Evolutionary conservation across 2,888 invertebrate species (phyloP), one percentile per base, ranked within the genome.

Genomic region (Hemicrepidius hirtus): DNA sequence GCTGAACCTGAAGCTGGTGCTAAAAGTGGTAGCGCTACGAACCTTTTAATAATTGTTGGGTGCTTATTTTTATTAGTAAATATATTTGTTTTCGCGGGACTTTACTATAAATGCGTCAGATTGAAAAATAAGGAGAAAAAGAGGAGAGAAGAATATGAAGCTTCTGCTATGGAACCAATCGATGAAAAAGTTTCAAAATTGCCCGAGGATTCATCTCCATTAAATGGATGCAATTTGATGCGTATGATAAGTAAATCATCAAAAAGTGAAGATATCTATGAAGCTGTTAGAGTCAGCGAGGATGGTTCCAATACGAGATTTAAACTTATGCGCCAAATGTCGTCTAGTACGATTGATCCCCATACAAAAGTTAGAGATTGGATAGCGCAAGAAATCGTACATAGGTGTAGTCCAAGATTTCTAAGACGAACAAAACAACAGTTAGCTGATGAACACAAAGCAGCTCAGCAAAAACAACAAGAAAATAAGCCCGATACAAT

Each of bases 291-390:
- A 81, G 87, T 89, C 78, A 82, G 84, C 75, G 89, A 90, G 74
- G 86, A 76, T 81, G 86, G 76, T 84, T 90, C 84, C 85, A 73
- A 76, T 16, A 88, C 88, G n/a, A 90, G 89, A 79, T 92, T 91
- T 80, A 92, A 92, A 83, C 85, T 94, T 28, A 89, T 92, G 18
- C 86, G 94, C 20, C 93, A 94, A 84, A 89, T 93, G 81, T 95
- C 94, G 5, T 91, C 90, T 4, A 95, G 94, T 75, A 95, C 95
- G 0, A 91, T 96, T 76, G 95, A 96, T 84, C 94, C 95, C 0
- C 93, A 95, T 82, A 93, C 94, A 12, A 95, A 95, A 88, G 95
- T 96, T 0, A 90, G 92, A 75, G 94, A 95, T 79, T 95, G 96
- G 96, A 95, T 96, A 79, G 91, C 93, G 0, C 92, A 93, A 76